Conservation (phyloP, 2,113 vertebrate genomes). For the Salvelinus sp. region DNA sequence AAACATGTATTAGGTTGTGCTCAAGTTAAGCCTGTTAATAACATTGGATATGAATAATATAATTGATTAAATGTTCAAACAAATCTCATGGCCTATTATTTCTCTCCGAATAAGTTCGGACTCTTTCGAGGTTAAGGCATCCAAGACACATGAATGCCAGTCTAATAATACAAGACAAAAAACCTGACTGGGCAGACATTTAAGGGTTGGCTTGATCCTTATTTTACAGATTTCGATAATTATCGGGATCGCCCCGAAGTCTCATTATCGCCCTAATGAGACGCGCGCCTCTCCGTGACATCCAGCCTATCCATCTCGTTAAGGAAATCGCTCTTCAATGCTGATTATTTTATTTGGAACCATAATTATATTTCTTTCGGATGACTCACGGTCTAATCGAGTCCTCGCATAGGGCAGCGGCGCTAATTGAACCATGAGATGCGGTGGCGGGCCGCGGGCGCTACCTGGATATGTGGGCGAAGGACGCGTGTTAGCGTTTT, state of each 20-base stretch:
- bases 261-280: constrained; percentile 97
- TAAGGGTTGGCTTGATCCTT: constrained; percentile 76
- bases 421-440: constrained; percentile 95
- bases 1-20: too few species aligned
- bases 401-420: constrained; percentile 94
- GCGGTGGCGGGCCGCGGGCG: constrained; percentile 75
- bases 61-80: too few species aligned
- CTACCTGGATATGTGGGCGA: constrained; percentile 36
- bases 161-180: constrained; percentile 57
- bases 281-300: constrained; percentile 95
- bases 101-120: too few species aligned
- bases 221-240: constrained; percentile 78
- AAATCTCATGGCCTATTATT: too few species aligned
- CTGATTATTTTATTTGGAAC: constrained; percentile 99
- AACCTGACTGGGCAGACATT: constrained; percentile 69
- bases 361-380: constrained; percentile 99
- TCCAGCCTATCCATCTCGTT: constrained; percentile 96
- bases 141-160: background rate
- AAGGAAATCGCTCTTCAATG: constrained; percentile 99
- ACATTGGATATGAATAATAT: too few species aligned
- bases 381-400: constrained; percentile 99
- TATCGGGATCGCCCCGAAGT: constrained; percentile 88
- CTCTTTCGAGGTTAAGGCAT: background rate
- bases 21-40: too few species aligned
- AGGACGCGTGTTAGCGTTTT: background rate